Evolutionary conservation across 1,140 invertebrate species (phyloP).

Genomic region (Pinna nobilis): DNA sequence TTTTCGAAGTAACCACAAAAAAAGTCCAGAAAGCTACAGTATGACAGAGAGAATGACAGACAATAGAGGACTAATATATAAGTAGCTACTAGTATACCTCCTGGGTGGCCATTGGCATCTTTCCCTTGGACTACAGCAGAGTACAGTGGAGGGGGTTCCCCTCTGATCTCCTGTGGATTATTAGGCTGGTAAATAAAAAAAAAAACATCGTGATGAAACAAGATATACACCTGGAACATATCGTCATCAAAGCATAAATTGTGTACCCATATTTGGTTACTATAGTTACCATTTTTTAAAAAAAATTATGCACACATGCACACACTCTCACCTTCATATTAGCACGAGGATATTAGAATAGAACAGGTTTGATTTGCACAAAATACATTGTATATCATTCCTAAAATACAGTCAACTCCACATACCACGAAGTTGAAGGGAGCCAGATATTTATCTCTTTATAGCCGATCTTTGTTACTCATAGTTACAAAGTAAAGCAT

Average conservation of each 20-base stretch:
- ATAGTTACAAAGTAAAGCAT: too few relatives aligned
- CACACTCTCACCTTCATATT: too few relatives aligned
- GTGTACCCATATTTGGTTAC: background rate
- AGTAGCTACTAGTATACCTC: background rate
- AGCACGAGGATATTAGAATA: too few relatives aligned
- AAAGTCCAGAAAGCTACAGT: background rate
- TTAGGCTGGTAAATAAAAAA: background rate
- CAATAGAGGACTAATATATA: background rate
- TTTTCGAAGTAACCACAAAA: background rate
- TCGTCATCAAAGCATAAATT: background rate
- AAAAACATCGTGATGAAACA: background rate
- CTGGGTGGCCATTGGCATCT: conserved; percentile 12
- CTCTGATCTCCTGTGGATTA: background rate
- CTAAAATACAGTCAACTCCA: too few relatives aligned
- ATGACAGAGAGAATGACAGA: background rate
- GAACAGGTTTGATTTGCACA: too few relatives aligned
- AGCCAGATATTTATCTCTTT: too few relatives aligned
- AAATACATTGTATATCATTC: too few relatives aligned
- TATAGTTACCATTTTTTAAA: background rate
- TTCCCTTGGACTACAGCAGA: too few relatives aligned
- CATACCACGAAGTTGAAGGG: too few relatives aligned
- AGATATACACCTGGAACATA: background rate
- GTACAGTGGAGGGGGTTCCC: background rate
- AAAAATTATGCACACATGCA: too few relatives aligned
- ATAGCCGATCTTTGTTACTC: too few relatives aligned